These are phyloP conservation scores for Drosophila vallismaia DNA, from an alignment of 2,888 invertebrate species.

Conservation along the genomic window DNA sequence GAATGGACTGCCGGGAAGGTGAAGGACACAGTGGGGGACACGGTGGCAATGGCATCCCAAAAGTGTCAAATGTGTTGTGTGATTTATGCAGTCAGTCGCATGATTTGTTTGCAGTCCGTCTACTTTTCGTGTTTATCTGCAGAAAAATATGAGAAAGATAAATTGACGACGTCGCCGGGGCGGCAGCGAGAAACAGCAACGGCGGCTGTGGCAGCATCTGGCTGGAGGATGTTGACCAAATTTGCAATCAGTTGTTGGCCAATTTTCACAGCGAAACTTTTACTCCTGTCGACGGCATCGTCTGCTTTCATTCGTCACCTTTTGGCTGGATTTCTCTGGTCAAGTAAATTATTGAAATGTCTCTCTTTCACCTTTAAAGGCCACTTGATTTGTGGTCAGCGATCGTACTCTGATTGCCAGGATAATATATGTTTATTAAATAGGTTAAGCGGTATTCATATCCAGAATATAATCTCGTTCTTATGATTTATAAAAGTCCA, in stretches of 20 bases:
- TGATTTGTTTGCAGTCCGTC: slow-evolving; percentile 83
- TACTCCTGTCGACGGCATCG: slow-evolving; percentile 64
- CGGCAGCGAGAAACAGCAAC: slow-evolving; percentile 2
- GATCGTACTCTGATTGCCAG: not conserved
- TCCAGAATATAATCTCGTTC: not conserved
- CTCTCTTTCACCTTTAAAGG: slow-evolving; percentile 36
- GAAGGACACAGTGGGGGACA: slow-evolving; percentile 5
- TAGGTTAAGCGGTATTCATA: not conserved
- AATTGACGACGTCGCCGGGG: slow-evolving; percentile 58
- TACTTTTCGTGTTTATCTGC: slow-evolving; percentile 79
- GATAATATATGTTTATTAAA: slow-evolving; percentile 13
- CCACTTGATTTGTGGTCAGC: slow-evolving; percentile 5
- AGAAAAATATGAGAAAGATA: slow-evolving; percentile 80
- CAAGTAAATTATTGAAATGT: slow-evolving; percentile 64
- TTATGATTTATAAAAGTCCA: slow-evolving; percentile 1
- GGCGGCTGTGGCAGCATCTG: slow-evolving; percentile 5
- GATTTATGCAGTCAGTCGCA: slow-evolving; percentile 82
- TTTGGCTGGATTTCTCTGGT: slow-evolving; percentile 52
- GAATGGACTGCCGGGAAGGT: not conserved
- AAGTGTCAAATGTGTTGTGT: slow-evolving; percentile 82
- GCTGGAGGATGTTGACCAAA: slow-evolving; percentile 41
- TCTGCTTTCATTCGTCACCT: slow-evolving; percentile 76
- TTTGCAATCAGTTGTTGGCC: slow-evolving; percentile 70
- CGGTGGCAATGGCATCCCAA: slow-evolving; percentile 73
- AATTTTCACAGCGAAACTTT: slow-evolving; percentile 75